Evolutionary conservation across 2,888 invertebrate genomes (phyloP).

Genomic region (Julus scandinavius): DNA sequence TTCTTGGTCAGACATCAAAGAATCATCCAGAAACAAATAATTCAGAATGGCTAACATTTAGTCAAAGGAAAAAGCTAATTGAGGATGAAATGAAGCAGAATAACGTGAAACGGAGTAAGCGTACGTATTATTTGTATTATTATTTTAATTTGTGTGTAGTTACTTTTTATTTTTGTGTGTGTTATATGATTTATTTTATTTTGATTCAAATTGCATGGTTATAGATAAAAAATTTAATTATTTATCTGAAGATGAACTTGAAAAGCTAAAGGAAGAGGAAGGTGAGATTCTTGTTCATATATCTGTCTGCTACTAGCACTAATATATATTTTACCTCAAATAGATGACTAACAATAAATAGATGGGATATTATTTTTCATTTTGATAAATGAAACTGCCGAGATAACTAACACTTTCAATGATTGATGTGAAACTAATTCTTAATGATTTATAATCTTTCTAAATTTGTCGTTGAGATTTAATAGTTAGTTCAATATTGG

Average conservation of each 20-base stretch:
- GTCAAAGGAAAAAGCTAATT: constrained; percentile 94
- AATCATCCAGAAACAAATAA: constrained; percentile 64
- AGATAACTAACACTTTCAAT: not conserved
- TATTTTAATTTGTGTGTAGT: not conserved
- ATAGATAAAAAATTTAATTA: constrained; percentile 92
- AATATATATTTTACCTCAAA: not conserved
- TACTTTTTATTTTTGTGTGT: constrained; percentile 48
- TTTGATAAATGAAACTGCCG: too few relatives aligned
- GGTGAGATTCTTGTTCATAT: constrained; percentile 64
- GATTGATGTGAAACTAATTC: not conserved
- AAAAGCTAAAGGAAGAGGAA: constrained; percentile 93
- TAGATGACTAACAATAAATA: not conserved
- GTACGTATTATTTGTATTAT: constrained; percentile 67
- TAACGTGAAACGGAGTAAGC: constrained; percentile 69
- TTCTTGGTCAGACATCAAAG: constrained; percentile 61
- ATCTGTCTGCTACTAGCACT: not conserved
- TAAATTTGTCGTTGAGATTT: too few relatives aligned
- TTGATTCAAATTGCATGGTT: constrained; percentile 61
- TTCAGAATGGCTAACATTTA: constrained; percentile 86
- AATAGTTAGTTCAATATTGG: too few relatives aligned
- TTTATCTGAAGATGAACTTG: constrained; percentile 92
- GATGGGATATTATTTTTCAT: too few relatives aligned
- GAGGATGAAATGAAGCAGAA: constrained; percentile 94
- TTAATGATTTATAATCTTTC: too few relatives aligned
- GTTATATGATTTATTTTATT: constrained; percentile 54